Conservation (phyloP, 2,113 vertebrate genomes). For the Acanthochromis polyacanthus region DNA sequence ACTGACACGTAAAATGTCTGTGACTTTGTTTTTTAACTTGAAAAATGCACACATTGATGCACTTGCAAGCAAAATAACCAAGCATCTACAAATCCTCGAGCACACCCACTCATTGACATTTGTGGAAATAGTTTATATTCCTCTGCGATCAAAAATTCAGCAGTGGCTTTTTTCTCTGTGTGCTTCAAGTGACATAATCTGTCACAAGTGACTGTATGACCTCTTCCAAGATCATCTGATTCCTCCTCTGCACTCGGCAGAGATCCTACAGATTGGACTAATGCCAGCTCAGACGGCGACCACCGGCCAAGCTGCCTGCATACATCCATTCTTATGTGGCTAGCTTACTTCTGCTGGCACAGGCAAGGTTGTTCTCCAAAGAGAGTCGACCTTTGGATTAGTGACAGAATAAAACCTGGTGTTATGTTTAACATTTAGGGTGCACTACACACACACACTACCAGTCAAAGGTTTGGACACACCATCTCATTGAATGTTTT, state of each 20-base stretch:
- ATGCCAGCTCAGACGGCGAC: slow-evolving; percentile 48
- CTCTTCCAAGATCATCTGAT: slow-evolving; percentile 72
- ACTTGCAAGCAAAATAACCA: neutral
- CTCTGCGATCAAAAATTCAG: slow-evolving; percentile 29
- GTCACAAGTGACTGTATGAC: slow-evolving; percentile 16
- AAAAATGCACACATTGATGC: slow-evolving; percentile 19
- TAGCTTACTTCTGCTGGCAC: slow-evolving; percentile 38
- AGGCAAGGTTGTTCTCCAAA: slow-evolving; percentile 66
- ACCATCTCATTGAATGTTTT: too few species aligned
- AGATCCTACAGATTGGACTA: slow-evolving; percentile 73
- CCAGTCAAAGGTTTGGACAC: too few species aligned
- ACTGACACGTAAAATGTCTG: slow-evolving; percentile 51
- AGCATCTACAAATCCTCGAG: slow-evolving; percentile 1
- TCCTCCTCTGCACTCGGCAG: slow-evolving; percentile 35
- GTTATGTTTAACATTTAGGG: neutral
- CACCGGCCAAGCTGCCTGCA: slow-evolving; percentile 44
- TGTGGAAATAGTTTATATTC: slow-evolving; percentile 7
- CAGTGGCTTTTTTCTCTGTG: slow-evolving; percentile 17
- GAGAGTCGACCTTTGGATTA: slow-evolving; percentile 42
- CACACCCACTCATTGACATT: slow-evolving; percentile 1
- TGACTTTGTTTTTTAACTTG: slow-evolving; percentile 34
- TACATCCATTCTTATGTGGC: slow-evolving; percentile 59
- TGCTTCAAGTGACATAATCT: slow-evolving; percentile 46
- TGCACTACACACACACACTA: too few species aligned
- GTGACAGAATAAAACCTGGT: neutral